Base-by-base conservation (phyloP, 2,797 vertebrate genomes). In the Micrastur ruficollis region DNA sequence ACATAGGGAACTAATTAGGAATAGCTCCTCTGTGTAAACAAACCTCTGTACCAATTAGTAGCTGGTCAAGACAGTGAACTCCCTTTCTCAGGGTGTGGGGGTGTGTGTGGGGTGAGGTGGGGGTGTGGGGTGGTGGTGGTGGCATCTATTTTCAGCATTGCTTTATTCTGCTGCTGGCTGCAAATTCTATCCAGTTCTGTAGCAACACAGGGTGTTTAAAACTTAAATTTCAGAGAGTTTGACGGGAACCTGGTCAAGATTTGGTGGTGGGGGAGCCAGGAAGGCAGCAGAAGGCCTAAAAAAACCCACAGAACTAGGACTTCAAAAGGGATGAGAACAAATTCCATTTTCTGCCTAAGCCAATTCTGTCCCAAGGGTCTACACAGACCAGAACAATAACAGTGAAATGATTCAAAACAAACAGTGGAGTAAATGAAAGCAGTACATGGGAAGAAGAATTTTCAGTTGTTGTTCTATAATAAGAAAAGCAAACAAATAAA, bases 401-500 rank as follows among this genome's bases (percentile, higher is more conserved):
- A 94, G 36, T 76, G 68, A 84, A 94, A 89, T 3, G 8, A 83
- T 67, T 91, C 84, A 95, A 90, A 81, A 92, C 19, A 85, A 95
- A 94, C 81, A 90, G 38, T 42, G 40, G 56, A 92, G 76, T 95
- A 90, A 93, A 78, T 91, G 32, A 85, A 96, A 73, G 87, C 93
- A 85, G 50, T 81, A 42, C 56, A 81, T 15, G 44, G 79, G 81
- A 90, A 93, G 76, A 86, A 49, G 21, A 93, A 81, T 82, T 91
- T 53, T 90, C 89, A 91, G n/a, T 52, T 96, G 59, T 75, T 92
- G 76, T 67, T 81, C 87, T 80, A 67, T 71, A 92, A 84, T 72
- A 87, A 93, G 63, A 86, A 95, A 93, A 90, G 49, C 32, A 95
- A 96, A 94, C 52, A 91, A 95, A 91, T 86, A 85, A 89, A 97